Percentiles rank a stretch among this genome's conserved stretches.
phyloP scores from a whole-genome alignment of 2,888 invertebrate genomes.

The Eurytoma californica region DNA sequence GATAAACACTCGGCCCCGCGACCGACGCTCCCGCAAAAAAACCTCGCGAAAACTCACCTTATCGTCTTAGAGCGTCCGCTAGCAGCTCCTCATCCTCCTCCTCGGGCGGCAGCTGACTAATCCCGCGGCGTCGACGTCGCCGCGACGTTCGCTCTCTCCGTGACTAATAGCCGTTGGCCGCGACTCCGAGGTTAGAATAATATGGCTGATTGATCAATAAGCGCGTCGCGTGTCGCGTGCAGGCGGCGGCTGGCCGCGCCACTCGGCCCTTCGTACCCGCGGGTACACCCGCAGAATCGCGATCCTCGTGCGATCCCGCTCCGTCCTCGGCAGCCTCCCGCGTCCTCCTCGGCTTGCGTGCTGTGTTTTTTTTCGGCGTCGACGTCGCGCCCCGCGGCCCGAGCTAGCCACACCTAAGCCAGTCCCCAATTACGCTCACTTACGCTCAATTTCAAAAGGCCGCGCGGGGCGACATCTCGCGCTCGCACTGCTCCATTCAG shows the following conservation, averaged over 20 bases:
- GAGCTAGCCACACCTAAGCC: conserved; percentile 50
- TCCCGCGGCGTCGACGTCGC: background rate
- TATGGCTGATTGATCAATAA: conserved; percentile 57
- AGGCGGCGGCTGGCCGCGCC: background rate
- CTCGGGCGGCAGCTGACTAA: conserved; percentile 2
- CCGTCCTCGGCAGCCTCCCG: conserved; percentile 1
- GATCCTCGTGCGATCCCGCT: background rate
- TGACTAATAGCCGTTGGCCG: conserved; percentile 36
- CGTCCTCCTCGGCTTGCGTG: conserved; percentile 3
- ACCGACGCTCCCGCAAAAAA: too few relatives aligned
- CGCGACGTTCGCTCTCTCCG: conserved; percentile 29
- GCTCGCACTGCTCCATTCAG: conserved; percentile 2
- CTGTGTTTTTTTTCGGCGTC: conserved; percentile 38
- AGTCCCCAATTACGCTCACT: conserved; percentile 47
- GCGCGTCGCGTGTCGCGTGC: background rate
- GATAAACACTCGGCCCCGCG: too few relatives aligned
- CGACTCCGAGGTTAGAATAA: conserved; percentile 48
- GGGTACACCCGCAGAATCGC: background rate
- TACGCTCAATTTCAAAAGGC: conserved; percentile 47
- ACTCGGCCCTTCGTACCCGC: background rate
- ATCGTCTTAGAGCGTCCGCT: background rate
- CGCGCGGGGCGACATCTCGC: conserved; percentile 36
- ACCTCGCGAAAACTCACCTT: too few relatives aligned
- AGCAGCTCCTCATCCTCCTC: conserved; percentile 11
- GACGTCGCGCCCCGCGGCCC: conserved; percentile 35